These are phyloP conservation scores for Pseudanteris insignis DNA, from an alignment of 2,888 invertebrate species.

Conservation along the genomic window DNA sequence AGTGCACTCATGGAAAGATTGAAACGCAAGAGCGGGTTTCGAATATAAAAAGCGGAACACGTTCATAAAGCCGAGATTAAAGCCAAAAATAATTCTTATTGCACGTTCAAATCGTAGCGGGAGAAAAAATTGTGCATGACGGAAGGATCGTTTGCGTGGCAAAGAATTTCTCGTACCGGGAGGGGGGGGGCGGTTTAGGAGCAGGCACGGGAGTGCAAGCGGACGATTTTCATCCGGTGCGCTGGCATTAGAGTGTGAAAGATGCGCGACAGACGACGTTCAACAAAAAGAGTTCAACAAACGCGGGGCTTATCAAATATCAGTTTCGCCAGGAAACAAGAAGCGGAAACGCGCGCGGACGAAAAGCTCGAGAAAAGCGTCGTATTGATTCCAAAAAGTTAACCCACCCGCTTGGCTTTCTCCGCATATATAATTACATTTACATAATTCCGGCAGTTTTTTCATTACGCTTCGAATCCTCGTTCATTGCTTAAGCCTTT, in stretches of 20 bases:
- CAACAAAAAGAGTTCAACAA: too few relatives aligned
- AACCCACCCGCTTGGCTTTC: conserved; percentile 32
- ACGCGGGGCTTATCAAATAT: conserved; percentile 14
- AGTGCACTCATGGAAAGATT: conserved; percentile 43
- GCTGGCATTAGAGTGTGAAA: background rate
- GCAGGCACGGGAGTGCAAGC: background rate
- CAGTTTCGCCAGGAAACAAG: conserved; percentile 17
- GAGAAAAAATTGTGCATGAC: background rate
- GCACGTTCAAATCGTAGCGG: conserved; percentile 10
- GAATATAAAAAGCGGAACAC: conserved; percentile 42
- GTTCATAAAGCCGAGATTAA: conserved; percentile 41
- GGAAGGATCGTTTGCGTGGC: too few relatives aligned
- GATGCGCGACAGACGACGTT: conserved; percentile 11
- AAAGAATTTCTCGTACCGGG: too few relatives aligned
- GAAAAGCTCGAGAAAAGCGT: conserved; percentile 22
- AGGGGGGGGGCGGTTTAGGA: too few relatives aligned
- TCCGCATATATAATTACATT: conserved; percentile 57
- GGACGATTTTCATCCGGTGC: background rate
- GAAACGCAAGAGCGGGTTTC: conserved; percentile 42
- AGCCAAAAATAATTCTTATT: conserved; percentile 37
- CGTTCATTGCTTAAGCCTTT: conserved; percentile 41
- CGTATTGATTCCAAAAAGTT: conserved; percentile 52
- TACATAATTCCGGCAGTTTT: conserved; percentile 58
- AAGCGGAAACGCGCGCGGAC: conserved; percentile 15
- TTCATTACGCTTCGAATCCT: conserved; percentile 51